Evolutionary conservation across 2,888 invertebrate species (phyloP), one percentile per base, ranked within the genome.

Genomic region (Nasonovia ribisnigri): DNA sequence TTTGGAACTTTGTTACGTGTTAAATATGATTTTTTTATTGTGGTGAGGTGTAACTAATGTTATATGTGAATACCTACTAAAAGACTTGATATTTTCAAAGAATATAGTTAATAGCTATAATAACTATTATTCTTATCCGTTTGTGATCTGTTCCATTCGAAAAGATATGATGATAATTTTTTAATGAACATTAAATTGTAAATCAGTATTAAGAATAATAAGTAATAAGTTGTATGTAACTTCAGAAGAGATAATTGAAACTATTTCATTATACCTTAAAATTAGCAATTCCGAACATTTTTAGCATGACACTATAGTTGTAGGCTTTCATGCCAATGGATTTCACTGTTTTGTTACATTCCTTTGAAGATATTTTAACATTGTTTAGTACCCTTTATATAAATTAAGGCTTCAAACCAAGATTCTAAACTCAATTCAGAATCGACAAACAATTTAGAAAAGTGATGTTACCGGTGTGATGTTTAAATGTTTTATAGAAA

Each of bases 311-410:
- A 26, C 0, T 84, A 46, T 11, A 60, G 86, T 57, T 43, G 57
- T 87, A 86, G 46, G 60, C 24, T 92, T 87, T 87, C 60, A 29
- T 54, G 42, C 36, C 1, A 46, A 26, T 36, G 36, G n/a, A 24
- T 57, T 36, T 26, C 5, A 46, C 36, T 46, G 84, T 57, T 60
- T 6, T 57, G 51, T 57, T 43, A 36, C 11, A n/a, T 60, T 46
- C 60, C 60, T 92, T 92, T 92, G 86, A 92, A 46, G 92, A 46
- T 46, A 60, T 60, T 29, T 46, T 11, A 46, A 92, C 36, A 86
- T 87, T 46, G 84, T 13, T n/a, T 57, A 86, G 60, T 60, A 86
- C 86, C 43, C 43, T 87, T 87, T 36, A 60, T 48, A 46, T 16
- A 48, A 92, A 92, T 92, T 36, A n/a, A 87, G 86, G 57, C n/a